Evolutionary conservation across 2,797 vertebrate species (phyloP), one percentile per base, ranked within the genome.

Genomic region (Fistularia commersonii): DNA sequence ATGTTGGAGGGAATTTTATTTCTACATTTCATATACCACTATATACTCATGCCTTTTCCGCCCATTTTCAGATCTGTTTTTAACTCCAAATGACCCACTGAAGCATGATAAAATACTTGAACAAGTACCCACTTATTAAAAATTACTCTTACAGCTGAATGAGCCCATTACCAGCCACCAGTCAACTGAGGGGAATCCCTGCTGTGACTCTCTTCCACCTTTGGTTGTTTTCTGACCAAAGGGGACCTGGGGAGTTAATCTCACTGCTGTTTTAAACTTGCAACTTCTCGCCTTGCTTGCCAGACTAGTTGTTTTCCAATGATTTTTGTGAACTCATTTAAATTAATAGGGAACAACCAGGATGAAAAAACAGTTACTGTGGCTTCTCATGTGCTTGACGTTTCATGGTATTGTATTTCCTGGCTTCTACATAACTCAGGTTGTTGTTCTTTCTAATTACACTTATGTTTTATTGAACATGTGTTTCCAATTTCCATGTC

Each of bases 371-470:
- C 41, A 48, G 56, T 51, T 57, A 64, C 54, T 12, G 52, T 42
- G 44, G 54, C 51, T 60, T 45, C 62, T 57, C 41, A 10, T 48
- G 51, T 38, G 57, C 56, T 55, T 64, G 58, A 49, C 33, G 48
- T 68, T 76, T 79, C 42, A 43, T 47, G 68, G 49, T 43, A 54
- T 63, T 49, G 61, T 62, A 53, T 64, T 77, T 72, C 77, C 68
- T 74, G 54, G 74, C 77, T 79, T 77, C 66, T 58, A 71, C 66
- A 72, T 74, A 66, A 79, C 62, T 79, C 11, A 41, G 64, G 60
- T 71, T 85, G 73, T 76, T 79, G 73, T 75, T 80, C 68, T 73
- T 77, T 74, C 57, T 80, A 82, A 84, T 83, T 81, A 56, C 54
- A 60, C 69, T 66, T 77, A 68, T 49, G 66, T 77, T 86, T 86